phyloP scores from a whole-genome alignment of 2,888 invertebrate genomes.

The Euspilapteryx auroguttella region DNA sequence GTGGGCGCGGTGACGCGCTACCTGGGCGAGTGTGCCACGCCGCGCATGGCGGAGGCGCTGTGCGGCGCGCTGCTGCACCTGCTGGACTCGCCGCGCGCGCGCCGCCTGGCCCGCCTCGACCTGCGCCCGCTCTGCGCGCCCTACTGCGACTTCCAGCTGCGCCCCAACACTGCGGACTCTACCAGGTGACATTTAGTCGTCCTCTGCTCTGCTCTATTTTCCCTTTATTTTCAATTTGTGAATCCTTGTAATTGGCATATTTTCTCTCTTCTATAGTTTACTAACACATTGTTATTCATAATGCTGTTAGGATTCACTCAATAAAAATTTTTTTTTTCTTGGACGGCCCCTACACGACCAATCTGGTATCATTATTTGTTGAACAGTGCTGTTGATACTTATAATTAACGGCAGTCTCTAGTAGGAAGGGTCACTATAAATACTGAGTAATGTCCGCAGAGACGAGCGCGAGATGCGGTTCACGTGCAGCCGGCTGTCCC shows the following conservation, averaged over 20 bases:
- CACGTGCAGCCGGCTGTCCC: slow-evolving; percentile 80
- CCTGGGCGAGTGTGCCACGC: slow-evolving; percentile 82
- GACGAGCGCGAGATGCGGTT: slow-evolving; percentile 81
- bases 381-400: too few relatives aligned
- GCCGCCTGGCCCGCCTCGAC: slow-evolving; percentile 75
- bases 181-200: slow-evolving; percentile 72
- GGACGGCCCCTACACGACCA: too few relatives aligned
- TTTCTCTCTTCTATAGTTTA: too few relatives aligned
- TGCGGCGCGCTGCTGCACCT: slow-evolving; percentile 85
- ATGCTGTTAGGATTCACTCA: too few relatives aligned
- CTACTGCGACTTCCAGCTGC: slow-evolving; percentile 88
- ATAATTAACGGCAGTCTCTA: too few relatives aligned
- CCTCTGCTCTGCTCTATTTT: too few relatives aligned
- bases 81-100: slow-evolving; percentile 80
- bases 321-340: too few relatives aligned
- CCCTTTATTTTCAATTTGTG: too few relatives aligned
- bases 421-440: too few relatives aligned
- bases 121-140: slow-evolving; percentile 85
- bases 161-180: slow-evolving; percentile 70
- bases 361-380: too few relatives aligned
- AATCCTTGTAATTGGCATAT: too few relatives aligned
- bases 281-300: too few relatives aligned
- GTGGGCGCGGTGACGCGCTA: slow-evolving; percentile 82
- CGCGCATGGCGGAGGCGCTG: slow-evolving; percentile 87
- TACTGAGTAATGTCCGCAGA: slow-evolving; percentile 22